Evolutionary conservation across 2,797 vertebrate species (phyloP).

Genomic region (Bradypodion ventrale): DNA sequence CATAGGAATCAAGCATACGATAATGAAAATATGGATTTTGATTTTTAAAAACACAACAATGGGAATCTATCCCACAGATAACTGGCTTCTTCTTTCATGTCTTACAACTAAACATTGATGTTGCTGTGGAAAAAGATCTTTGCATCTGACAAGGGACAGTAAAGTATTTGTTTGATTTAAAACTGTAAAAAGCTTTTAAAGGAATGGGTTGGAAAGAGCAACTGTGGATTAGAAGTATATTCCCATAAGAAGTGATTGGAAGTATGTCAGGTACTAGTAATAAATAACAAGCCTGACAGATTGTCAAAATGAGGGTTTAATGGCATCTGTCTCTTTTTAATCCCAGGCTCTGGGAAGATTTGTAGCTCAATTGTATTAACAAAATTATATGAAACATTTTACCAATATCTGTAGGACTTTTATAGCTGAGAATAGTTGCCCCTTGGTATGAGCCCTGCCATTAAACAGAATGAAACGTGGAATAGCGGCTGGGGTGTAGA

Average conservation of each 20-base stretch:
- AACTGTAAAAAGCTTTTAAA: neutral
- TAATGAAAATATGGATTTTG: neutral
- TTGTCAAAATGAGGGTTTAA: conserved; percentile 57
- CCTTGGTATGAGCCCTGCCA: neutral
- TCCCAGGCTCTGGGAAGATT: conserved; percentile 51
- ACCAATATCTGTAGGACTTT: conserved; percentile 39
- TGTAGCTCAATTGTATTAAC: conserved; percentile 18
- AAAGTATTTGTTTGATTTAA: neutral
- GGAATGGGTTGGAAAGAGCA: conserved; percentile 27
- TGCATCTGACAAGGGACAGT: neutral
- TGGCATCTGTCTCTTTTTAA: conserved; percentile 63
- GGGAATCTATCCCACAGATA: neutral
- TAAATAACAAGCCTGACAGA: conserved; percentile 39
- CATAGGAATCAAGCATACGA: neutral
- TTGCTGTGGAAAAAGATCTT: neutral
- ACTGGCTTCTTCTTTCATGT: no score
- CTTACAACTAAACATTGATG: neutral
- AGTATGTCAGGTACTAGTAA: neutral
- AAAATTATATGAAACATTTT: conserved; percentile 33
- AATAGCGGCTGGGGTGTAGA: no score
- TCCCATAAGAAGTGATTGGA: conserved; percentile 49
- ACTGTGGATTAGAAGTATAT: conserved; percentile 52
- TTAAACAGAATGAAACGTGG: neutral
- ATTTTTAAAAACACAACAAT: neutral
- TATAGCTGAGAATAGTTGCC: conserved; percentile 22